phyloP scores from a whole-genome alignment of 2,888 invertebrate genomes.

The Ceraclea dissimilis region DNA sequence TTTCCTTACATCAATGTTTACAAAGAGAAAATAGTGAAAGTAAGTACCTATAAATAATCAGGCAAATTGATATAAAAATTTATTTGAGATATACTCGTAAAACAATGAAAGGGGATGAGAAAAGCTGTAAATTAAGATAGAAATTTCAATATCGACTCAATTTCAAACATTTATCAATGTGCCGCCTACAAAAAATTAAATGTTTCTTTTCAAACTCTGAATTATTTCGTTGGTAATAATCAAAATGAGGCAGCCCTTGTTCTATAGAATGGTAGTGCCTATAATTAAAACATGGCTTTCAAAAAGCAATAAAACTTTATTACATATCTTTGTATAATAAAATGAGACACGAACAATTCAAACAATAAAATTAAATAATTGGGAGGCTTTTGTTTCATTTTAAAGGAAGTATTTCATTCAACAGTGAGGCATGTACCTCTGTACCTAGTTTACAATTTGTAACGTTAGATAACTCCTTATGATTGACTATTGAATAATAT shows the following conservation, averaged over 20 bases:
- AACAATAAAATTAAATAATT: constrained; percentile 1
- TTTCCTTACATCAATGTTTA: not conserved
- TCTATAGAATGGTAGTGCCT: not conserved
- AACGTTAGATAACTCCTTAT: too few species aligned
- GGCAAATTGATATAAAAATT: not conserved
- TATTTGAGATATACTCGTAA: not conserved
- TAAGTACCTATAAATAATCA: not conserved
- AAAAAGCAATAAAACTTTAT: constrained; percentile 1
- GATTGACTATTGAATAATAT: too few species aligned
- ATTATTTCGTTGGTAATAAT: not conserved
- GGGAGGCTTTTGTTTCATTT: not conserved
- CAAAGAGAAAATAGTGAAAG: not conserved
- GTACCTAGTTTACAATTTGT: too few species aligned
- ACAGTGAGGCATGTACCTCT: not conserved
- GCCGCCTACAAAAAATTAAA: not conserved
- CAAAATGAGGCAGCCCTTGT: not conserved
- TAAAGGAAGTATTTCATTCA: not conserved
- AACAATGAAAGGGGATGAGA: not conserved
- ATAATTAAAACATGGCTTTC: not conserved
- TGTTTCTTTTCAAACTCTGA: not conserved
- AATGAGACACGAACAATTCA: not conserved
- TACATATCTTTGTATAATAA: not conserved
- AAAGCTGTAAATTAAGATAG: not conserved
- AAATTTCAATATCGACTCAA: not conserved
- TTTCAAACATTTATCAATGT: not conserved